Base-by-base conservation (phyloP, 1,140 invertebrate species). In the Propsilocerus akamusi region DNA sequence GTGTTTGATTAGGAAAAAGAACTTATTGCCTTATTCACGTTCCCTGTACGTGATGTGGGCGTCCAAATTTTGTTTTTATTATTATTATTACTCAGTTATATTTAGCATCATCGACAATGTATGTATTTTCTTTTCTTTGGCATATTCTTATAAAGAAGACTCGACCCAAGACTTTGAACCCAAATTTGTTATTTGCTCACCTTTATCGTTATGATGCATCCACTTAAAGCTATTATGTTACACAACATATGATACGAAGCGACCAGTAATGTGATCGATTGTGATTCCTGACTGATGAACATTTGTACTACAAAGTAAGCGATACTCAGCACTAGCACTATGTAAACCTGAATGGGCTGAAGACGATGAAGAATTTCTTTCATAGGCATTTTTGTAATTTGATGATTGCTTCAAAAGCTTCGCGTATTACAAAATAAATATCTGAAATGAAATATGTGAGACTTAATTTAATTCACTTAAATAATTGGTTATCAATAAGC, bases 171-270 rank as follows among this genome's bases (percentile, higher is more conserved):
- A n/a, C n/a, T n/a, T n/a, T n/a, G n/a, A n/a, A n/a, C n/a, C n/a
- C n/a, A n/a, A n/a, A n/a, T n/a, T n/a, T n/a, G n/a, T n/a, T n/a
- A 25, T 24, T 25, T 47, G 60, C 63, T 65, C 68, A 84, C 83
- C 77, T 83, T 83, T 51, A 83, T 73, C 8, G 82, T 81, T 17
- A 80, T 67, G 26, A 87, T 75, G 59, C 80, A 81, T 8, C 83
- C 80, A 10, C 72, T 60, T 7, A 87, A 69, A 7, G 81, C 79
- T 24, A 86, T 70, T 46, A 84, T 77, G 58, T 86, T 87, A 63
- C 84, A 89, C 5, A 92, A 72, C 66, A 84, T 83, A 64, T 90
- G 85, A 68, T 90, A 90, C 5, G 84, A 78, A 59, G 87, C 85
- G 51, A 88, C 77, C 12, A 89, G 74, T 1, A 92, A 70, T 0